Conservation (phyloP, 2,888 invertebrate species). For the Tenthredo scrophulariae region DNA sequence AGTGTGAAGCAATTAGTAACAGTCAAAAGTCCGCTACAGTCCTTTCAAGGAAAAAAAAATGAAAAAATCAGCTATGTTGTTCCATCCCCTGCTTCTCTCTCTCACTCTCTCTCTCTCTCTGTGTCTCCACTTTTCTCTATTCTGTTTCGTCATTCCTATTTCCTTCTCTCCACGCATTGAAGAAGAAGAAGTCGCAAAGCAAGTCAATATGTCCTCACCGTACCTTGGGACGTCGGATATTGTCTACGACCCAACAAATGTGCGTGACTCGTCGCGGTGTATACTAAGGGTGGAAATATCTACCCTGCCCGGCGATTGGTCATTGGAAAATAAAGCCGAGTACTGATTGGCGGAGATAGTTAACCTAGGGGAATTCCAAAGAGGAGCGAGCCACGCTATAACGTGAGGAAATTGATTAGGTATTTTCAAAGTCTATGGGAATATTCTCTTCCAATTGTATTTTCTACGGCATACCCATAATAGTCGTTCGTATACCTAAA, state of each 20-base stretch:
- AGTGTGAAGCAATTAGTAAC: constrained; percentile 2
- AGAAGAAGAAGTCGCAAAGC: neutral
- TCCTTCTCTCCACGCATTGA: neutral
- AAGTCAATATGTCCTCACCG: constrained; percentile 57
- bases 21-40: neutral
- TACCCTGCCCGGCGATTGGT: constrained; percentile 47
- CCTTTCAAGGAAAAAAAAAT: constrained; percentile 51
- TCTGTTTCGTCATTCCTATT: neutral
- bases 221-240: constrained; percentile 43
- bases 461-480: neutral
- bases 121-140: neutral
- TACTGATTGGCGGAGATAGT: constrained; percentile 49
- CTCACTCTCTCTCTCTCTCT: neutral
- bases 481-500: neutral
- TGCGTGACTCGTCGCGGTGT: constrained; percentile 53
- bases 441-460: neutral
- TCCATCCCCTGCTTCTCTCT: neutral
- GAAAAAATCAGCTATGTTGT: neutral
- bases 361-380: neutral
- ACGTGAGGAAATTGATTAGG: constrained; percentile 61
- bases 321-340: constrained; percentile 44
- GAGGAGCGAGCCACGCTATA: constrained; percentile 57
- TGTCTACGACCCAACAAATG: constrained; percentile 53
- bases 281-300: constrained; percentile 28
- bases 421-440: constrained; percentile 28